Base-by-base conservation (phyloP, 2,797 vertebrate species). In the Diceros bicornis region DNA sequence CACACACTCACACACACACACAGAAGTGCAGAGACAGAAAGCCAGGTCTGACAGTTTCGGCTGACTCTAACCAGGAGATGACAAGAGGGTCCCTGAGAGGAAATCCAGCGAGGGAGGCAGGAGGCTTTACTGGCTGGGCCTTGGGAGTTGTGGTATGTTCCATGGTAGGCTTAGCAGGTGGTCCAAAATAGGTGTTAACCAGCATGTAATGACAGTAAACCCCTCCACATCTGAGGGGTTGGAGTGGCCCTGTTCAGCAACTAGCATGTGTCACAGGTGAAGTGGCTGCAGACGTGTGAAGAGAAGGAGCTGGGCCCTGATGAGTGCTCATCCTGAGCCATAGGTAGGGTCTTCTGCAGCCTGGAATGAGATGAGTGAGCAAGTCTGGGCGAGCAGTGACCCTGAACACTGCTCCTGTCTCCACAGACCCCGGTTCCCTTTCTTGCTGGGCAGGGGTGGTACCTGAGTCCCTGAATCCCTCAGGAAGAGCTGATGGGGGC, bases 381-480 rank as follows among this genome's bases (percentile, higher is more conserved):
- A 0, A 10, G 1, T 68, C 18, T 52, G 34, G n/a, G 41, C 0
- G 0, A 37, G n/a, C 1, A 21, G 9, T 1, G 34, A 23, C 7
- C 7, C 69, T 21, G n/a, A 78, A 78, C 13, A 52, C 29, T 3
- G 52, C 2, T 74, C 27, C 57, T 57, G 14, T 57, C 50, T 66
- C 62, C 32, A 17, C 6, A n/a, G 44, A 32, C 27, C 47, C 14
- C 47, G 16, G 16, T 20, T 93, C 68, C 41, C 16, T 84, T 82
- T 61, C 82, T 62, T 82, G 57, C 72, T 25, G 75, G 50, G 17
- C 25, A 12, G 37, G 44, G 13, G 0, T 25, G 37, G 21, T 75
- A 4, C 17, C 83, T 11, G 25, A 87, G 59, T 25, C n/a, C 44
- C 32, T 10, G 1, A 71, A n/a, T 18, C 64, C 21, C 44, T 52